phyloP scores from a whole-genome alignment of 35 echinoderm and acorn worm genomes.

The Amphiura filiformis region DNA sequence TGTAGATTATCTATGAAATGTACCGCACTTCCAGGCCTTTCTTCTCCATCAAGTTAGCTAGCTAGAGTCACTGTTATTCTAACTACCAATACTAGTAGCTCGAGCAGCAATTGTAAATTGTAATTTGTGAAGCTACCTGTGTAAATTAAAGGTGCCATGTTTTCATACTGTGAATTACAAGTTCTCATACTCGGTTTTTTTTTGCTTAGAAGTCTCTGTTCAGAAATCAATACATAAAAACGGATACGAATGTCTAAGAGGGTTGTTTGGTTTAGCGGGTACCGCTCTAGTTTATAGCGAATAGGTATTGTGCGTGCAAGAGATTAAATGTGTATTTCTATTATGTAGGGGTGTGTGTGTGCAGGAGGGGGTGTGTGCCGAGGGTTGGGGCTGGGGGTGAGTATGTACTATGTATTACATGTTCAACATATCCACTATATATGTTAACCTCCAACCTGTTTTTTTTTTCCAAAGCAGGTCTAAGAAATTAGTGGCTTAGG shows the following conservation, averaged over 20 bases:
- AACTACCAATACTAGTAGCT: not conserved
- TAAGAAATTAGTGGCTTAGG: too few species aligned
- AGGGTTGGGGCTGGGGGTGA: not conserved
- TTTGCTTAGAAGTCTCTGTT: not conserved
- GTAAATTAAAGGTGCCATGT: not conserved
- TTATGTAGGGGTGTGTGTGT: not conserved
- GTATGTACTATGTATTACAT: too few species aligned
- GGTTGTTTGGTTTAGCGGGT: not conserved
- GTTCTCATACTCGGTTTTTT: not conserved
- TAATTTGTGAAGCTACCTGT: not conserved
- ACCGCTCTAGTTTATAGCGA: not conserved
- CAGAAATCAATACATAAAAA: conserved; percentile 15
- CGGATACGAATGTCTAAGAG: not conserved
- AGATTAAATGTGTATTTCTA: not conserved
- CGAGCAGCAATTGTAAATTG: not conserved
- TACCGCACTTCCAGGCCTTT: not conserved
- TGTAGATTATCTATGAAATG: not conserved
- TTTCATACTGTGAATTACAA: conserved; percentile 3
- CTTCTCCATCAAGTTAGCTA: not conserved
- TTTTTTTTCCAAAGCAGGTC: too few species aligned
- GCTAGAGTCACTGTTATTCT: not conserved
- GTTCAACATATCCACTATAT: too few species aligned
- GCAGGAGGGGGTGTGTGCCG: not conserved
- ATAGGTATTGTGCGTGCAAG: not conserved
- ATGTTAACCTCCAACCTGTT: too few species aligned